Conservation (phyloP, 2,797 vertebrate genomes). For the Parauchenoglanis ngamensis region DNA sequence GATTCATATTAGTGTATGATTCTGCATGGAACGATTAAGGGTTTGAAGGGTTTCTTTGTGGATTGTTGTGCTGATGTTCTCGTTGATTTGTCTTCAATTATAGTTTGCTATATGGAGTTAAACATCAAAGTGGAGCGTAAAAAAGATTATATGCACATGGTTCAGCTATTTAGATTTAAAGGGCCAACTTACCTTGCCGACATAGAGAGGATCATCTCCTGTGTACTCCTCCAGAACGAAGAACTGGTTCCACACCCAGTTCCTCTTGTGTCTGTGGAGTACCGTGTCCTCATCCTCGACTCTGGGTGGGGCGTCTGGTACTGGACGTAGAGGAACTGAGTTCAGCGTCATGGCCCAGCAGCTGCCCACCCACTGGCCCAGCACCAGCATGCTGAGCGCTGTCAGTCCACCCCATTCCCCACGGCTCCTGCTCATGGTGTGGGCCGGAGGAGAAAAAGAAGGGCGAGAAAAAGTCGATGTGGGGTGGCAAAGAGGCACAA, state of each 20-base stretch:
- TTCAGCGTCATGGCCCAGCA: constrained; percentile 75
- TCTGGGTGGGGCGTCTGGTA: constrained; percentile 53
- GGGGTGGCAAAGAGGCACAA: constrained; percentile 27
- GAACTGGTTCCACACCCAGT: constrained; percentile 98
- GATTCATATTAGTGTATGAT: neutral
- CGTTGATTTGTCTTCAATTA: neutral
- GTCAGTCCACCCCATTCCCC: constrained; percentile 66
- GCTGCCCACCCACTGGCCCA: constrained; percentile 79
- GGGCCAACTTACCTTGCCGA: constrained; percentile 84
- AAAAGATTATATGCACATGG: neutral
- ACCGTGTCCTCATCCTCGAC: constrained; percentile 43
- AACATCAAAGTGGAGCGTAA: neutral
- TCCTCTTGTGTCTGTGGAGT: constrained; percentile 78
- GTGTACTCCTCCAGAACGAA: constrained; percentile 93
- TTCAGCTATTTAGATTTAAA: neutral
- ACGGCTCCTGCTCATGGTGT: constrained; percentile 52
- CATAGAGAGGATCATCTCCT: constrained; percentile 88
- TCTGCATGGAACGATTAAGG: too few species aligned
- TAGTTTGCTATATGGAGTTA: neutral
- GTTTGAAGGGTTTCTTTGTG: neutral
- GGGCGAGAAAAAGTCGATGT: constrained; percentile 43
- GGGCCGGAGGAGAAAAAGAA: constrained; percentile 35
- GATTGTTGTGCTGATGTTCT: neutral
- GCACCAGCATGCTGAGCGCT: constrained; percentile 74
- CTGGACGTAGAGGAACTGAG: constrained; percentile 68